Percentiles rank a stretch among this genome's conserved stretches.
Evolutionary conservation across 2,113 vertebrate species (phyloP).

Genomic region (Sminthopsis crassicaudata): DNA sequence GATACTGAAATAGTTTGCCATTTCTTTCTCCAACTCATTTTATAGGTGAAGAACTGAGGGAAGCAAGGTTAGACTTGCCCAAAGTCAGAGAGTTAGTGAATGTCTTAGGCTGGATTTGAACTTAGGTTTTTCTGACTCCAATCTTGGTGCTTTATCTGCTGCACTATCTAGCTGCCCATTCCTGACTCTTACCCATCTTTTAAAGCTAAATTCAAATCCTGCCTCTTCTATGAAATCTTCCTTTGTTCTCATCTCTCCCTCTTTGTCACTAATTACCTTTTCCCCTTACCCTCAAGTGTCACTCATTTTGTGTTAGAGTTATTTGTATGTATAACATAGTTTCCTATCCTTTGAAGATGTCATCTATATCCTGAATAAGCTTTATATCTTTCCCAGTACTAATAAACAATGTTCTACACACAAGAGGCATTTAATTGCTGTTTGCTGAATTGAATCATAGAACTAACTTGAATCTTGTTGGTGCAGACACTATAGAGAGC

Average conservation of each 20-base stretch:
- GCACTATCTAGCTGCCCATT: neutral
- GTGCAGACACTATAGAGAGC: neutral
- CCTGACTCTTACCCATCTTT: neutral
- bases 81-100: neutral
- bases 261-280: neutral
- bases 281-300: neutral
- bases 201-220: neutral
- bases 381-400: conserved; percentile 35
- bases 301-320: neutral
- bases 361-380: neutral
- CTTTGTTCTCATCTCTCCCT: neutral
- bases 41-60: neutral
- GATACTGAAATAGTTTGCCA: neutral
- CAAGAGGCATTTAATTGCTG: conserved; percentile 33
- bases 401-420: conserved; percentile 18
- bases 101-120: neutral
- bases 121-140: neutral
- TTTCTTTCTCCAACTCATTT: neutral
- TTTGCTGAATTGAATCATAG: conserved; percentile 22
- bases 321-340: neutral
- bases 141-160: neutral
- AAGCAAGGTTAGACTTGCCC: neutral
- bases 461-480: neutral
- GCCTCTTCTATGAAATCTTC: neutral
- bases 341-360: neutral